Evolutionary conservation across 2,113 vertebrate species (phyloP).

Genomic region (Orthonyx spaldingii): DNA sequence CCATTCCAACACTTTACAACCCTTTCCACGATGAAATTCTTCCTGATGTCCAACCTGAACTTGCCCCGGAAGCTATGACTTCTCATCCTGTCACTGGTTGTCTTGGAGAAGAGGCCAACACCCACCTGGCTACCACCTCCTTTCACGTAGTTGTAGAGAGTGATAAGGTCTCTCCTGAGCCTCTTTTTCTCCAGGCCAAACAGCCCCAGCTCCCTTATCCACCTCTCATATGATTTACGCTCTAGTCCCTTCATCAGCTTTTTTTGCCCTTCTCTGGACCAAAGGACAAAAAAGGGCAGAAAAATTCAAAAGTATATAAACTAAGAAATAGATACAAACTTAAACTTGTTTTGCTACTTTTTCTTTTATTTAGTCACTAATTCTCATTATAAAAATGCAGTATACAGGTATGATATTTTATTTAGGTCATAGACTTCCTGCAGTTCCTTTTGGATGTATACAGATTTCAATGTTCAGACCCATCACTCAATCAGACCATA

Average conservation of each 20-base stretch:
- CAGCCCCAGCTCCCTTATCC: background rate
- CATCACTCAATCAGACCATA: background rate
- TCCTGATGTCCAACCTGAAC: background rate
- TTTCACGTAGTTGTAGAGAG: background rate
- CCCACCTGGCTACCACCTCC: background rate
- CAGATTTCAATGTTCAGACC: background rate
- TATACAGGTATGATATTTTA: background rate
- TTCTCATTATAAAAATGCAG: background rate
- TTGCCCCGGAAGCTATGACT: background rate
- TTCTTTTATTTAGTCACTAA: background rate
- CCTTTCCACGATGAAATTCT: background rate
- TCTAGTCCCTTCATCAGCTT: background rate
- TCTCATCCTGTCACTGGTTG: background rate
- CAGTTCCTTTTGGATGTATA: background rate
- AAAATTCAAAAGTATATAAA: background rate
- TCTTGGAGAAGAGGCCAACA: background rate
- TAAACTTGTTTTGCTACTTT: background rate
- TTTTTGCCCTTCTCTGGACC: background rate
- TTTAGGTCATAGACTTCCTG: background rate
- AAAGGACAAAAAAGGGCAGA: background rate
- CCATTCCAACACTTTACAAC: background rate
- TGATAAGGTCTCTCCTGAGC: background rate
- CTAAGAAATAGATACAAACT: background rate
- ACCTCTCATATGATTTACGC: background rate
- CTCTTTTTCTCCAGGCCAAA: background rate